A percentile compares a stretch with the other conserved stretches of the same genome.
Conservation (phyloP, 2,113 vertebrate genomes). For the Podarcis raffonei region DNA sequence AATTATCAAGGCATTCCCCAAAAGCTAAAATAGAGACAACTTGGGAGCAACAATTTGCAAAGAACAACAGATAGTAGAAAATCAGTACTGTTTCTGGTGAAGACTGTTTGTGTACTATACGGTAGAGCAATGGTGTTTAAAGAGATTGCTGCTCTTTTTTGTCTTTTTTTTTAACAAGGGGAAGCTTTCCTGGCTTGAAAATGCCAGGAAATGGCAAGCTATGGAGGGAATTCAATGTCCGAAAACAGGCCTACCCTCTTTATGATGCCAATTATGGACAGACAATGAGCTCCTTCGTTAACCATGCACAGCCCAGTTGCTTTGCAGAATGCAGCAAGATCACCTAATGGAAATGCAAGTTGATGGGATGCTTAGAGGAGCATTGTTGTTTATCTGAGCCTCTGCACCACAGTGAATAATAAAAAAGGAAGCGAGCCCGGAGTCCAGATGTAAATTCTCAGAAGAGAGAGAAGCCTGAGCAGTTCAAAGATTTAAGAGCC, state of each 20-base stretch:
- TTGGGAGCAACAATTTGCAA: background rate
- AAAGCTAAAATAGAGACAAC: background rate
- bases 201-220: slow-evolving; percentile 26
- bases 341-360: slow-evolving; percentile 22
- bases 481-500: slow-evolving; percentile 31
- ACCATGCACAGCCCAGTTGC: slow-evolving; percentile 19
- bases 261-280: slow-evolving; percentile 34
- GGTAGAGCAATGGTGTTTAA: background rate
- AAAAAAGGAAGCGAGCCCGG: background rate
- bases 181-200: background rate
- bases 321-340: background rate
- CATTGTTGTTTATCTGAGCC: slow-evolving; percentile 15
- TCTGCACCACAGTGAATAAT: background rate
- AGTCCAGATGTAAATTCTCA: slow-evolving; percentile 37
- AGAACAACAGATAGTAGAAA: background rate
- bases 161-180: background rate
- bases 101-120: background rate
- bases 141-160: background rate
- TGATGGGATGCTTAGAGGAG: background rate
- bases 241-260: slow-evolving; percentile 3
- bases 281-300: slow-evolving; percentile 10
- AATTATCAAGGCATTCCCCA: too few relatives aligned
- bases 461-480: slow-evolving; percentile 17
- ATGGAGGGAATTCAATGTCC: slow-evolving; percentile 12
- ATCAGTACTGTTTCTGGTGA: background rate